Evolutionary conservation across 2,113 vertebrate genomes (phyloP).

Genomic region (Marmota monax): DNA sequence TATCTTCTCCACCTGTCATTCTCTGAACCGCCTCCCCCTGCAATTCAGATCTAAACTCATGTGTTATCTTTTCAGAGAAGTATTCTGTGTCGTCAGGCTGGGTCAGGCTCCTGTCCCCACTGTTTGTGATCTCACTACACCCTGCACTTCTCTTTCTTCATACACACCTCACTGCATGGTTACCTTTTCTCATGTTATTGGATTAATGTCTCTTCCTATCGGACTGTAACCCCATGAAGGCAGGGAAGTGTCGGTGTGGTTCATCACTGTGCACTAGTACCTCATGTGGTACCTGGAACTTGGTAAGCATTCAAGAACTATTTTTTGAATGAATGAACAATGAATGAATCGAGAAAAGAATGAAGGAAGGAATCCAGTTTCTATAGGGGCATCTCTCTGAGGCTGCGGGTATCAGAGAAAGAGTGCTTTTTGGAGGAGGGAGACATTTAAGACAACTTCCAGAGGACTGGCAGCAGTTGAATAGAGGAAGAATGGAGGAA

Average conservation of each 20-base stretch:
- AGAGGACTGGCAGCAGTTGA: neutral
- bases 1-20: neutral
- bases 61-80: neutral
- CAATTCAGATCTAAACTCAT: neutral
- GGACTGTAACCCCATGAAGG: neutral
- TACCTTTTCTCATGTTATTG: neutral
- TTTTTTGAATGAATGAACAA: constrained; percentile 12
- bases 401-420: neutral
- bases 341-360: neutral
- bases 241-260: neutral
- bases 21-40: neutral
- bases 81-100: neutral
- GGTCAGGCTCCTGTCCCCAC: neutral
- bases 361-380: neutral
- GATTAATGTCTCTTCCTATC: neutral
- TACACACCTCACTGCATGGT: neutral
- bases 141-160: neutral
- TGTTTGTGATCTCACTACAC: neutral
- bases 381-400: neutral
- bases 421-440: constrained; percentile 1
- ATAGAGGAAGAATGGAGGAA: neutral
- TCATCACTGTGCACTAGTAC: neutral
- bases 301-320: neutral
- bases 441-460: neutral
- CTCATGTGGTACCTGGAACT: neutral